Conservation (phyloP, 2,888 invertebrate genomes). For the Danaus chrysippus region DNA sequence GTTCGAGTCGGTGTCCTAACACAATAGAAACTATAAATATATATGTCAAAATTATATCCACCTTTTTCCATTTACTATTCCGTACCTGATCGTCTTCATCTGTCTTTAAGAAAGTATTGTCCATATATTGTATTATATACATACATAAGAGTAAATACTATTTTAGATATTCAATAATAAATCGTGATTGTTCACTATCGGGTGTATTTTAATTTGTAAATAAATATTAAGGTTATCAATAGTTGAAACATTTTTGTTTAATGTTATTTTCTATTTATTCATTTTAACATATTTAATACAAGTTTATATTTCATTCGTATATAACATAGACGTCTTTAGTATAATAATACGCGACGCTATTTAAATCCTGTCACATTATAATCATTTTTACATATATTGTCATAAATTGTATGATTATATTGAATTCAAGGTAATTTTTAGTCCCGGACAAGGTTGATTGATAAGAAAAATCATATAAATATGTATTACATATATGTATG, state of each 20-base stretch:
- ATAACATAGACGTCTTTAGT: too few species aligned
- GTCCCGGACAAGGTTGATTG: slow-evolving; percentile 2
- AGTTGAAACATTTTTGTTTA: not conserved
- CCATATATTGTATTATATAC: too few species aligned
- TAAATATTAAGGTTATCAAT: not conserved
- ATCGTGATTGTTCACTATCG: slow-evolving; percentile 1
- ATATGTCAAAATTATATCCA: not conserved
- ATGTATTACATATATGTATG: slow-evolving; percentile 16
- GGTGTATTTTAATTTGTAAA: not conserved
- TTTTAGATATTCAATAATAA: not conserved
- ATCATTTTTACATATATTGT: not conserved
- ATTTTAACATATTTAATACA: too few species aligned
- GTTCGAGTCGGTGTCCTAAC: not conserved
- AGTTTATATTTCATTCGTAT: too few species aligned
- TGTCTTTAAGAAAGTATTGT: too few species aligned
- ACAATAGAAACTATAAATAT: not conserved
- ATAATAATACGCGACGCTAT: too few species aligned
- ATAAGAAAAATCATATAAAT: not conserved
- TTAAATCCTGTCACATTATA: too few species aligned
- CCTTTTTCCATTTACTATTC: too few species aligned
- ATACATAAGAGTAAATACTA: not conserved
- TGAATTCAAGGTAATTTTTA: slow-evolving; percentile 2
- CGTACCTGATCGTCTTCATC: too few species aligned
- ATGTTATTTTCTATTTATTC: too few species aligned
- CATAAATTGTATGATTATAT: not conserved